Percentiles rank a stretch among this genome's conserved stretches.
Evolutionary conservation across 2,797 vertebrate species (phyloP).

Genomic region (Avahi laniger): DNA sequence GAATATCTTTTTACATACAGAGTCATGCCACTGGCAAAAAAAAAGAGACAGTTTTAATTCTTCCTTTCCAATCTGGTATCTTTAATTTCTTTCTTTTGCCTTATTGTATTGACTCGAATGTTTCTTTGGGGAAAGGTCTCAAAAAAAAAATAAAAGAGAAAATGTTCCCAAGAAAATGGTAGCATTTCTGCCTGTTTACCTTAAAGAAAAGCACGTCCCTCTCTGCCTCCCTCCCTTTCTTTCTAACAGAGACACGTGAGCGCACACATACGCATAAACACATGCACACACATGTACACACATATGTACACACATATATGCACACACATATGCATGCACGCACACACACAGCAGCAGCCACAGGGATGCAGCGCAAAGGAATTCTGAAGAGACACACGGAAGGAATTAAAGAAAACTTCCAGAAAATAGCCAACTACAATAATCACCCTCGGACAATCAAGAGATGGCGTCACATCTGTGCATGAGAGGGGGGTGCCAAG

Average conservation of each 20-base stretch:
- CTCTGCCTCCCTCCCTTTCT: too few species aligned
- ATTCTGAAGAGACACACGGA: rapidly evolving
- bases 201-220: background rate
- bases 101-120: background rate
- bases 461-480: rapidly evolving
- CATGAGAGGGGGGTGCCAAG: background rate
- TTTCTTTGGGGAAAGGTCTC: background rate
- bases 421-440: rapidly evolving
- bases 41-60: background rate
- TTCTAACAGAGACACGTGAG: too few species aligned
- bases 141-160: background rate
- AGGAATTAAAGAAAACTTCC: background rate
- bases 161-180: background rate
- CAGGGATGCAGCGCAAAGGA: too few species aligned
- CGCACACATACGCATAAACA: too few species aligned
- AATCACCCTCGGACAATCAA: background rate
- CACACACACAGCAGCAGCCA: too few species aligned
- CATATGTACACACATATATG: too few species aligned
- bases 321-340: too few species aligned
- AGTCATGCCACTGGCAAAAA: background rate
- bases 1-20: too few species aligned
- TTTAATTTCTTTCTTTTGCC: background rate
- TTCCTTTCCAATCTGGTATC: background rate
- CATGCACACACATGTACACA: too few species aligned
- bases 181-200: background rate